Evolutionary conservation across 2,113 vertebrate genomes (phyloP), one percentile per base, ranked within the genome.

Genomic region (Origma solitaria): DNA sequence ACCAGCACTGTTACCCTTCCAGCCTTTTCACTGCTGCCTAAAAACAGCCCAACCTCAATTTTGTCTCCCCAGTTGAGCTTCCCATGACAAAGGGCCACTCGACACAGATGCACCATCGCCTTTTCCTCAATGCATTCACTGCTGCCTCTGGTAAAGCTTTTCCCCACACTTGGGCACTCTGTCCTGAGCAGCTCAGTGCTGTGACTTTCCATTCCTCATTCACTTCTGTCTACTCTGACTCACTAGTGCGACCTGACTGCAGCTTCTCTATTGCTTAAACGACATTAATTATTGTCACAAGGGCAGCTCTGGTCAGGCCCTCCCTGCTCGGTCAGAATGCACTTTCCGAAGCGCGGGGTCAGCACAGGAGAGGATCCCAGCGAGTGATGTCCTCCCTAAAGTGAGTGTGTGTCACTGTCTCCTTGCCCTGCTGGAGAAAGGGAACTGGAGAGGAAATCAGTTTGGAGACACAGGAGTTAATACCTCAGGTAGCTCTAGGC

Each of bases 361-460:
- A 16, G 66, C 62, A 3, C 45, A 62, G 70, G 44, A 82, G 76
- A 50, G 71, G 42, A 16, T 24, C 51, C 60, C 6, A 3, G 3
- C 2, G 69, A 54, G 11, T 0, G 0, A 3, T 14, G 47, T 11
- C 17, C 20, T 40, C 17, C 6, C 20, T 28, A 3, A 7, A 31
- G 40, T 8, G 6, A 50, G 56, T 9, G 49, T 7, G 1, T 15
- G 17, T 53, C 37, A 3, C 38, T 50, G 15, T 7, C 19, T 28
- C 33, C 14, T 18, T 53, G 76, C 61, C 15, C 5, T 0, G 0
- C 49, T 44, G 56, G 69, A 28, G 64, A 73, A 38, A 65, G 38
- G 44, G 54, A 86, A 12, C 0, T 45, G 44, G 19, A 66, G 61
- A 58, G 73, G 37, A 57, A 77, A 82, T 14, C 10, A 27, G 44